Conservation (phyloP, 2,113 vertebrate species). For the Leuciscus idus region DNA sequence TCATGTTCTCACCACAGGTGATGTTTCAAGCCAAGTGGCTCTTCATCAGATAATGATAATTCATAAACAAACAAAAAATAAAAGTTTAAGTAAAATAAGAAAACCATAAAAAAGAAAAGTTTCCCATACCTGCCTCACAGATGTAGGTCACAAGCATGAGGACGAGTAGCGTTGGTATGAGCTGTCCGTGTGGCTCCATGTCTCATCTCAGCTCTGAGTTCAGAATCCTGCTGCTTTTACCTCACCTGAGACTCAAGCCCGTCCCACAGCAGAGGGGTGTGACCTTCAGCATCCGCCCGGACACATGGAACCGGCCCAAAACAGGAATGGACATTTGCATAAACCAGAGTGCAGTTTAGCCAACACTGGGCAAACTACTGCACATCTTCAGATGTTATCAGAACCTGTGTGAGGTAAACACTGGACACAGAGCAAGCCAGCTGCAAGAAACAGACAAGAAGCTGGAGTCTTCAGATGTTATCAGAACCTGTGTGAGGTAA, state of each 20-base stretch:
- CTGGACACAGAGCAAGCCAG: background rate
- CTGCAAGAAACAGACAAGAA: background rate
- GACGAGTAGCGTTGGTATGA: conserved; percentile 64
- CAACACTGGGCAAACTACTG: conserved; percentile 13
- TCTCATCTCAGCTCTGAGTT: conserved; percentile 41
- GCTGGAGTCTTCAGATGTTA: background rate
- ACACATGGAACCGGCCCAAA: conserved; percentile 27
- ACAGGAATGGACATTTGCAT: conserved; percentile 28
- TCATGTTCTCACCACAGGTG: no score
- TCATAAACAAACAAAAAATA: no score
- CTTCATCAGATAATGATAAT: no score
- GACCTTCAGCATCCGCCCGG: conserved; percentile 24
- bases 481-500: conserved; percentile 37
- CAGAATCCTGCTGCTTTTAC: conserved; percentile 59
- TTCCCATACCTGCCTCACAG: conserved; percentile 69
- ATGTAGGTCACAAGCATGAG: conserved; percentile 64
- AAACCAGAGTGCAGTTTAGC: conserved; percentile 11
- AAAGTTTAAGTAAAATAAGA: no score
- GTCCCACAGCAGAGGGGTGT: conserved; percentile 57
- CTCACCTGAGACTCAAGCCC: conserved; percentile 58
- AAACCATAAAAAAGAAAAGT: background rate
- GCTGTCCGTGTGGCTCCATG: conserved; percentile 58
- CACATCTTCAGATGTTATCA: conserved; percentile 13
- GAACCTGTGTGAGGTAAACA: conserved; percentile 41
- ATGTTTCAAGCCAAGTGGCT: no score